Evolutionary conservation across 2,888 invertebrate species (phyloP).

Genomic region (Rhaphigaster nebulosa): DNA sequence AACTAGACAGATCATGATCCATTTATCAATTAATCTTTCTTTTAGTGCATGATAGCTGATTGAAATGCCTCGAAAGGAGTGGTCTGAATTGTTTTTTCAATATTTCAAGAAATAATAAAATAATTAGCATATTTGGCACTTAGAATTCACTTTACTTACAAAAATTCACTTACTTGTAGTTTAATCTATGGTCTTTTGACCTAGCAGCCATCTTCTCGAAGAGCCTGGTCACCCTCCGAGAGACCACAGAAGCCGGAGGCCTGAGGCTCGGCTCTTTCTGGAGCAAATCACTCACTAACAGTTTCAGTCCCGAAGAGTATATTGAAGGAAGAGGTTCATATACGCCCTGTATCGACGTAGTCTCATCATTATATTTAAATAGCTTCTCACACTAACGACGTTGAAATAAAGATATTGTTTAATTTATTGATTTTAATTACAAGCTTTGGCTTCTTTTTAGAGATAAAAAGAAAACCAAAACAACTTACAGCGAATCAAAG

Average conservation of each 20-base stretch:
- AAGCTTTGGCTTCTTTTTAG: too few relatives aligned
- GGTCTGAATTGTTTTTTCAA: neutral
- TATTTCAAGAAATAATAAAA: neutral
- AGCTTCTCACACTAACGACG: too few relatives aligned
- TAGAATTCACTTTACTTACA: too few relatives aligned
- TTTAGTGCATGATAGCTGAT: too few relatives aligned
- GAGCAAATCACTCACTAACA: slow-evolving; percentile 75
- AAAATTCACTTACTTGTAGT: slow-evolving; percentile 36
- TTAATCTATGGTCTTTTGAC: neutral
- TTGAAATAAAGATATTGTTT: too few relatives aligned
- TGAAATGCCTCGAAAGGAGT: too few relatives aligned
- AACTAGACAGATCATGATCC: too few relatives aligned
- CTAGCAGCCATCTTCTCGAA: slow-evolving; percentile 56
- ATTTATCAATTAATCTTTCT: too few relatives aligned
- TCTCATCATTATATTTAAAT: neutral
- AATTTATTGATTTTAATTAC: too few relatives aligned
- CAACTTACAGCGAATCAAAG: too few relatives aligned
- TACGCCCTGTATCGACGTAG: slow-evolving; percentile 72
- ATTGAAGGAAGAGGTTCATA: slow-evolving; percentile 77
- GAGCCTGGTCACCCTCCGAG: slow-evolving; percentile 58
- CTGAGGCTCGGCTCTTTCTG: slow-evolving; percentile 75
- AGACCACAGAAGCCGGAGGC: slow-evolving; percentile 74
- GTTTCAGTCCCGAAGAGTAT: slow-evolving; percentile 76
- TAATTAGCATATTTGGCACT: neutral
- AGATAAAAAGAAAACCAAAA: too few relatives aligned